Conservation (phyloP, 2,888 invertebrate species). For the Panopea generosa region DNA sequence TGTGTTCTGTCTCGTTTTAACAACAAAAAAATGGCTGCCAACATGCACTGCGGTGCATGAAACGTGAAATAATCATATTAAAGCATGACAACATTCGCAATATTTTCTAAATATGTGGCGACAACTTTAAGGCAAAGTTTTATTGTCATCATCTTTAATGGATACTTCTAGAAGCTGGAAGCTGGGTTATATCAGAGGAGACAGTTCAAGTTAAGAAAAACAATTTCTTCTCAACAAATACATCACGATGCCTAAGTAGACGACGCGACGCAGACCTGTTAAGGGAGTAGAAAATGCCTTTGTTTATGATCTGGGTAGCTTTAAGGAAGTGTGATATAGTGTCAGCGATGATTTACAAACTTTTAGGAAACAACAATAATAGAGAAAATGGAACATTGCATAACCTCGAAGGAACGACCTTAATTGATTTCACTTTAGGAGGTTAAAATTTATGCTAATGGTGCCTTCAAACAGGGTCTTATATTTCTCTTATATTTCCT, state of each 20-base stretch:
- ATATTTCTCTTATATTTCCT: slow-evolving; percentile 18
- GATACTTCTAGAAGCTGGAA: no score
- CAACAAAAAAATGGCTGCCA: no score
- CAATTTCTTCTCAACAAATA: slow-evolving; percentile 1
- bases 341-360: slow-evolving; percentile 33
- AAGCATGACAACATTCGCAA: no score
- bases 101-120: no score
- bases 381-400: slow-evolving; percentile 11
- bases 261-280: slow-evolving; percentile 11
- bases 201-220: slow-evolving; percentile 10
- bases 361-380: slow-evolving; percentile 14
- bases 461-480: slow-evolving; percentile 12
- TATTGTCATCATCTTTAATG: no score
- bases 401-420: slow-evolving; percentile 15
- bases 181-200: slow-evolving; percentile 7
- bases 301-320: slow-evolving; percentile 6
- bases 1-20: no score
- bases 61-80: no score
- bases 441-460: slow-evolving; percentile 49
- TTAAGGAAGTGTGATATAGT: slow-evolving; percentile 1
- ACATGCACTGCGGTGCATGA: no score
- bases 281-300: slow-evolving; percentile 12
- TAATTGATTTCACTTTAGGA: slow-evolving; percentile 45
- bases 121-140: no score
- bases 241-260: no score